Base-by-base conservation (phyloP, 2,113 vertebrate genomes). In the Indicator indicator region DNA sequence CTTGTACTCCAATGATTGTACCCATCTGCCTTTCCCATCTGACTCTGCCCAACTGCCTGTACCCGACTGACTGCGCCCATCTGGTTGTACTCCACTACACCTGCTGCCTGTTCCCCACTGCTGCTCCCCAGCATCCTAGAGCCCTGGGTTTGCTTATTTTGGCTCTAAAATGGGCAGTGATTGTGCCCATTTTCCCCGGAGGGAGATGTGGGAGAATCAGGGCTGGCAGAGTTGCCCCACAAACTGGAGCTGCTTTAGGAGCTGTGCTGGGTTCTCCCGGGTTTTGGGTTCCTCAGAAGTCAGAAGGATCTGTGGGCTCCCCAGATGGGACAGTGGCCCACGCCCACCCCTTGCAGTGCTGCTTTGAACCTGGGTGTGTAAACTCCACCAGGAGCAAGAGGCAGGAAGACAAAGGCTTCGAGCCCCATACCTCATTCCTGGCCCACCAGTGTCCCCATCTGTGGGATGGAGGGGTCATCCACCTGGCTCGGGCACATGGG, bases 331-430 rank as follows among this genome's bases (percentile, higher is more conserved):
- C 6, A 30, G 62, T 1, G 77, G 44, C 33, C 60, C 9, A 1
- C 4, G 18, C 28, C 69, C 1, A 3, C 48, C 16, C 11, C 48
- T 59, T 1, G 3, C 30, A 21, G 48, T 2, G 5, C 19, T 9
- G 0, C 55, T 40, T 54, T n/a, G 50, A 52, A 77, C 4, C 14
- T 5, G 2, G 38, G 28, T 8, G 5, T 46, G 20, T 54, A 28
- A 74, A 84, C 38, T 62, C 44, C 27, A 1, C 23, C 54, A 11
- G 76, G 42, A 64, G 3, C 7, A 1, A 6, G 8, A 1, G 33
- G 70, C 2, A 2, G 23, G 23, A 67, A 6, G 54, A 30, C 13
- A 7, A 48, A 28, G 55, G 24, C 14, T 23, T 19, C 56, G 50
- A 72, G 58, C 18, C 14, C 38, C 16, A 9, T 10, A 5, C 9